These are phyloP conservation scores for Drosophila rhopaloa DNA, from an alignment of 1,140 invertebrate species.

Conservation along the genomic window DNA sequence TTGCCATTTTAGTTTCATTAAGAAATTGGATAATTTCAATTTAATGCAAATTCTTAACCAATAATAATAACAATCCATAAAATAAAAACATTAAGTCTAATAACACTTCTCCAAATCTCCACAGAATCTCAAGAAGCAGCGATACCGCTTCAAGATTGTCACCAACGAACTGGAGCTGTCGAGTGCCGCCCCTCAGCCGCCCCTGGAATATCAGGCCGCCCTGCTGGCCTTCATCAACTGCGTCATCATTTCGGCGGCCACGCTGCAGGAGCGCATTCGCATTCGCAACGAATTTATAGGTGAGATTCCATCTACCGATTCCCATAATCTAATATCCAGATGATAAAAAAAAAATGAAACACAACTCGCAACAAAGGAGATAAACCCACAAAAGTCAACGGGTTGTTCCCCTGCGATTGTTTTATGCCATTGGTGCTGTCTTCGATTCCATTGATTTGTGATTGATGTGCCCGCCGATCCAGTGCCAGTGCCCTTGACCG, in stretches of 20 bases:
- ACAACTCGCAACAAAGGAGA: slow-evolving; percentile 30
- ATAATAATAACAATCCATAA: no score
- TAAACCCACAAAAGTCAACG: slow-evolving; percentile 66
- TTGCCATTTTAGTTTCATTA: no score
- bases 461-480: slow-evolving; percentile 78
- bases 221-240: slow-evolving; percentile 97
- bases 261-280: slow-evolving; percentile 93
- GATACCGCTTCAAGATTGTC: slow-evolving; percentile 94
- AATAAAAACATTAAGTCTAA: no score
- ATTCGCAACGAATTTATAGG: slow-evolving; percentile 98
- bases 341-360: no score
- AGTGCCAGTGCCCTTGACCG: slow-evolving; percentile 73
- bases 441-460: slow-evolving; percentile 78
- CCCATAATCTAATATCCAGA: neutral
- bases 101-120: neutral
- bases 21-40: no score
- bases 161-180: slow-evolving; percentile 94
- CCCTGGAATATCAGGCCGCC: slow-evolving; percentile 94
- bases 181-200: slow-evolving; percentile 84
- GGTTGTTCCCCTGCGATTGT: slow-evolving; percentile 25
- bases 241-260: slow-evolving; percentile 95
- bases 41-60: no score
- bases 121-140: slow-evolving; percentile 91
- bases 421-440: slow-evolving; percentile 54
- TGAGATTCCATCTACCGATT: slow-evolving; percentile 84